Evolutionary conservation across 2,113 vertebrate species (phyloP).

Genomic region (Nyctibius bracteatus): DNA sequence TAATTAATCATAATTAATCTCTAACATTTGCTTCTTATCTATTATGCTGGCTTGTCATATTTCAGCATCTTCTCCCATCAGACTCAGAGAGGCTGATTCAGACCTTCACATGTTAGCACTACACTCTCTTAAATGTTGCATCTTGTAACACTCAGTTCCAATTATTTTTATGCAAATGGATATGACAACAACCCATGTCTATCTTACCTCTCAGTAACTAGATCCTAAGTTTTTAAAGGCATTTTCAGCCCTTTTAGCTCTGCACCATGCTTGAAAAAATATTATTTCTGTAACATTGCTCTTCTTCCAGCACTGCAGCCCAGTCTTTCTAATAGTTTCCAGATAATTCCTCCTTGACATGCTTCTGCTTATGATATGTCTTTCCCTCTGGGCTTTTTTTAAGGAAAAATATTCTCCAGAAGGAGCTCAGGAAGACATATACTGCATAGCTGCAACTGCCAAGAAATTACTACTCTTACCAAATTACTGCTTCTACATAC

Average conservation of each 20-base stretch:
- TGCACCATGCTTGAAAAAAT: background rate
- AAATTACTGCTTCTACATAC: background rate
- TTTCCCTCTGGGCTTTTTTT: slow-evolving; percentile 21
- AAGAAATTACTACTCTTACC: slow-evolving; percentile 32
- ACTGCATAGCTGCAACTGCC: background rate
- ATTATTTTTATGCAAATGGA: slow-evolving; percentile 47
- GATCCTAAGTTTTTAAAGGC: background rate
- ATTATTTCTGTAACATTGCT: background rate
- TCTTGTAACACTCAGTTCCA: background rate
- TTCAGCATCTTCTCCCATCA: background rate
- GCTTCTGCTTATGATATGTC: background rate
- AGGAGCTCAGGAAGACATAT: slow-evolving; percentile 23
- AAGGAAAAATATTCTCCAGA: slow-evolving; percentile 20
- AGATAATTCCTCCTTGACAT: slow-evolving; percentile 8
- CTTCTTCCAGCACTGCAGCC: background rate
- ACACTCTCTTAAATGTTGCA: background rate
- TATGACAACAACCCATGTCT: background rate
- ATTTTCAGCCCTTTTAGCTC: background rate
- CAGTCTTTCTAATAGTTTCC: background rate
- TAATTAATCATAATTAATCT: slow-evolving; percentile 4
- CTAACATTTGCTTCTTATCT: background rate
- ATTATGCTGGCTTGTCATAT: background rate
- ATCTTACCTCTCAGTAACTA: background rate
- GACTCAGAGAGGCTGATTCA: background rate
- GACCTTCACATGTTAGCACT: background rate